Evolutionary conservation across 2,888 invertebrate genomes (phyloP).

Genomic region (Boloria euphrosyne): DNA sequence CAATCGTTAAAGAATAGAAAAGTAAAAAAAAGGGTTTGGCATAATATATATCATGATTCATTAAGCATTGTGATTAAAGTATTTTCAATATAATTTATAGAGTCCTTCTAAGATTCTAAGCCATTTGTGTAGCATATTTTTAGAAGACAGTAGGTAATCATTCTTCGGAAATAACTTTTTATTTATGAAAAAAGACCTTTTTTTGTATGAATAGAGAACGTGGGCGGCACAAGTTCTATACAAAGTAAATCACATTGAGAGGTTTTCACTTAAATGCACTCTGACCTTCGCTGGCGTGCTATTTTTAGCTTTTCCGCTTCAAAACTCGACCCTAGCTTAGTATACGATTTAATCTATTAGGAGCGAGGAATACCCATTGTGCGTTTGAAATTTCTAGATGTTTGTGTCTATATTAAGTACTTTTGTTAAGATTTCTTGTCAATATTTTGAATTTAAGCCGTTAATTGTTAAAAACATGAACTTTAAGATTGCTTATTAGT

Average conservation of each 20-base stretch:
- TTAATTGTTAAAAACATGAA: no score
- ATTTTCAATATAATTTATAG: no score
- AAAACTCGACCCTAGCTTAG: conserved; percentile 8
- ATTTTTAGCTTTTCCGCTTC: conserved; percentile 16
- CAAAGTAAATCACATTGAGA: conserved; percentile 17
- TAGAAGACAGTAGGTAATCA: no score
- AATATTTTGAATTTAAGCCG: background rate
- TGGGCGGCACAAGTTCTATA: conserved; percentile 5
- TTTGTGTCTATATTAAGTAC: background rate
- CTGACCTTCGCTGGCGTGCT: conserved; percentile 22
- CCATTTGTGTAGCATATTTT: no score
- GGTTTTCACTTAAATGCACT: conserved; percentile 25
- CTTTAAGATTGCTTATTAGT: no score
- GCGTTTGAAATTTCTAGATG: background rate
- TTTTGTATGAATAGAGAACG: conserved; percentile 6
- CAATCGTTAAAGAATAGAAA: no score
- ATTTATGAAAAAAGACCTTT: background rate
- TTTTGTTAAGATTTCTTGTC: background rate
- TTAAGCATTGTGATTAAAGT: no score
- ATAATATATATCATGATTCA: no score
- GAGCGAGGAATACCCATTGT: background rate
- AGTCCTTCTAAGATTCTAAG: no score
- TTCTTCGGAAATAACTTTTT: no score
- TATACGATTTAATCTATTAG: conserved; percentile 12
- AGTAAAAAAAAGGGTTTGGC: no score